Percentiles rank a stretch among this genome's conserved stretches.
Conservation (phyloP, 2,888 invertebrate species). For the Drepana falcataria region DNA sequence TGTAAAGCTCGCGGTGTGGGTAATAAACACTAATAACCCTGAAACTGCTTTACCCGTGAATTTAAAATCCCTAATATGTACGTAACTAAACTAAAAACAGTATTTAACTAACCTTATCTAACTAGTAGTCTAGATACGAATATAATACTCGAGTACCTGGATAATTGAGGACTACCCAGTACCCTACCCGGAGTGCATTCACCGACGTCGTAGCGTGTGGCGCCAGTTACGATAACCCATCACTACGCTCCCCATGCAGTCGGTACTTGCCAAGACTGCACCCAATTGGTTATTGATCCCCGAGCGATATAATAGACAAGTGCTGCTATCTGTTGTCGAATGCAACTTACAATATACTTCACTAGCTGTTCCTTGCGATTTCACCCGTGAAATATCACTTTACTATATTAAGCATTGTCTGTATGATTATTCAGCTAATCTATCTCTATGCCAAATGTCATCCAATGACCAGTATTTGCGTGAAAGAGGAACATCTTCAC, state of each 20-base stretch:
- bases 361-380: no score
- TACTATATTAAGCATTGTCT: not conserved
- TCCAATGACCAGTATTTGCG: no score
- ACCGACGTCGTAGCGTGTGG: conserved; percentile 65
- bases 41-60: no score
- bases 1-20: no score
- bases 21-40: no score
- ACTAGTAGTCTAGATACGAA: not conserved
- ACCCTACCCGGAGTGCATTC: conserved; percentile 52
- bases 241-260: conserved; percentile 31
- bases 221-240: conserved; percentile 58
- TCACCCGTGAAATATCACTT: not conserved
- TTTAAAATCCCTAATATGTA: no score
- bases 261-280: conserved; percentile 6
- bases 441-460: no score
- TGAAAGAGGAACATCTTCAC: no score
- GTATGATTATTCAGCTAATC: no score
- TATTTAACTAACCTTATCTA: no score
- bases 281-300: not conserved
- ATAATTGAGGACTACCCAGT: conserved; percentile 30
- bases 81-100: no score
- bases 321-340: not conserved
- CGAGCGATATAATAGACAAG: no score
- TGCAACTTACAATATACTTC: not conserved
- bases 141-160: conserved; percentile 33